Evolutionary conservation across 2,113 vertebrate genomes (phyloP).

Genomic region (Anoura caudifer): DNA sequence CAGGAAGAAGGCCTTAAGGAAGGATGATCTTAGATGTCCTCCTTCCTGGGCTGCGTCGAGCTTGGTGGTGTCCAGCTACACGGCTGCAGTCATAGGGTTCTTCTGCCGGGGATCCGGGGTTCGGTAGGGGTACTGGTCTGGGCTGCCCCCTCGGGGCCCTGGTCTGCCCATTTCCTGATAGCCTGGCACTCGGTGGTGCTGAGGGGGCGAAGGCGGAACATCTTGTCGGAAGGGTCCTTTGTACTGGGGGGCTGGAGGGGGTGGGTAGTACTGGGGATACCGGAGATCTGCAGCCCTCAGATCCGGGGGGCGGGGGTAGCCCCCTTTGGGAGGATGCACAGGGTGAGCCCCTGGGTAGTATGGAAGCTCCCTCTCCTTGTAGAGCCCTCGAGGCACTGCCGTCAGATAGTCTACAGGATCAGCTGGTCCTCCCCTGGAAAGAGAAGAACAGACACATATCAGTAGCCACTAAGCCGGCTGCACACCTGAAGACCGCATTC

Average conservation of each 20-base stretch:
- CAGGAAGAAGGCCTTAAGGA: conserved; percentile 40
- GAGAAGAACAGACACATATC: conserved; percentile 64
- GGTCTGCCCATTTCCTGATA: conserved; percentile 83
- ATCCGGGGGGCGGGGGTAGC: conserved; percentile 78
- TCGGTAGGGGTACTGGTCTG: conserved; percentile 84
- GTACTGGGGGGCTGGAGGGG: conserved; percentile 81
- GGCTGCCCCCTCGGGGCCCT: conserved; percentile 81
- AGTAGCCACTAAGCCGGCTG: not conserved
- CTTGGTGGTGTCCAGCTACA: conserved; percentile 75
- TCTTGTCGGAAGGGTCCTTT: conserved; percentile 95
- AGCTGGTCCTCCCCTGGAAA: conserved; percentile 86
- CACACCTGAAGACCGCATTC: not conserved
- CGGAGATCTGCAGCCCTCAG: conserved; percentile 81
- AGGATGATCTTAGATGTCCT: accelerated
- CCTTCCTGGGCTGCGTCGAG: not conserved
- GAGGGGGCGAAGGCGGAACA: conserved; percentile 93
- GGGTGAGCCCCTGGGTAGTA: conserved; percentile 83
- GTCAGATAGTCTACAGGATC: conserved; percentile 88
- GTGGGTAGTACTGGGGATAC: conserved; percentile 87
- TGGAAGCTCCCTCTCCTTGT: conserved; percentile 85
- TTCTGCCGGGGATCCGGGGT: conserved; percentile 88
- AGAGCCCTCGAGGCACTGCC: conserved; percentile 84
- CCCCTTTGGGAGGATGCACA: conserved; percentile 81
- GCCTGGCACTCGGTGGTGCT: conserved; percentile 84
- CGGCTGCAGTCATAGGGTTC: conserved; percentile 91